Evolutionary conservation across 2,888 invertebrate species (phyloP), one percentile per base, ranked within the genome.

Genomic region (Tenthredo scrophulariae): DNA sequence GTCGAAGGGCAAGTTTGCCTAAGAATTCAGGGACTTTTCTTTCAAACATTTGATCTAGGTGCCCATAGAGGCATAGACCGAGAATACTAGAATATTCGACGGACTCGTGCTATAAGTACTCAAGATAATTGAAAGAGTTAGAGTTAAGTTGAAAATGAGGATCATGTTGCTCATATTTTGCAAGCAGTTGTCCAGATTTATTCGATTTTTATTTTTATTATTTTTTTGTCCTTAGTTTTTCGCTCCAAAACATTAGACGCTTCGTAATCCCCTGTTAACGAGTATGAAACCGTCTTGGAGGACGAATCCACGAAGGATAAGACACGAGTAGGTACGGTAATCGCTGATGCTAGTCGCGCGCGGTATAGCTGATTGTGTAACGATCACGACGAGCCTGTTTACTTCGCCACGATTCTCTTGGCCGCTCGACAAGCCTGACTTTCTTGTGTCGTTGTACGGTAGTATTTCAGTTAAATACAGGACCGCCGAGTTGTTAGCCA

Each of bases 341-440:
- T 80, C 62, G 37, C 5, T 22, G 40, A 80, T 80, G 80, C 80
- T 80, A 62, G 58, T 80, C 80, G 80, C 79, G 62, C 80, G 62
- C 62, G 22, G 3, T 22, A 37, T 37, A 22, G 37, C 29, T 29
- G 80, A 80, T 80, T 80, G 80, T 80, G 80, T 80, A 80, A 80
- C 29, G 37, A 46, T 40, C 43, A 46, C 33, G 50, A 62, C 58
- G 80, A 62, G 80, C 80, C 80, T 62, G 80, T 80, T 80, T 80
- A 80, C 80, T 80, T 77, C 77, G 33, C 77, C 77, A 54, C 54
- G 54, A 77, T 77, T 77, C 77, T 77, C 77, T 77, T 77, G 50
- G 77, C 50, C 77, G 33, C 13, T 50, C 26, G 54, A 54, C 77
- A 33, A n/a, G 13, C 40, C 80, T 58, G 62, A 62, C 80, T 80